Evolutionary conservation across 2,113 vertebrate genomes (phyloP).

Genomic region (Vidua macroura): DNA sequence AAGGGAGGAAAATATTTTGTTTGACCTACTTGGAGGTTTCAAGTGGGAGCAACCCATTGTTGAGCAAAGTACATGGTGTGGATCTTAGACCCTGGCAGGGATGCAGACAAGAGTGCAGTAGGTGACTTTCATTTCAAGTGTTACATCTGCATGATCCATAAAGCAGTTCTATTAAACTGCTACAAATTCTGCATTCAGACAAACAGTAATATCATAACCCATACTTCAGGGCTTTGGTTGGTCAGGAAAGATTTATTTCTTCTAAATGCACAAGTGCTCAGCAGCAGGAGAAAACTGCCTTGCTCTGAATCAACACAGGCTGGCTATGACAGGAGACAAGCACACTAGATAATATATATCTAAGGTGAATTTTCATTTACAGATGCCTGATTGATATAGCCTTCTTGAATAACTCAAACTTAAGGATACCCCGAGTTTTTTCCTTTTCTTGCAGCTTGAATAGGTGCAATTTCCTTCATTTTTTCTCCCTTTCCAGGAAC

Average conservation of each 20-base stretch:
- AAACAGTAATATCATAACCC: neutral
- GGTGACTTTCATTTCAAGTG: neutral
- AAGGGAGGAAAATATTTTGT: neutral
- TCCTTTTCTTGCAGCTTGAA: neutral
- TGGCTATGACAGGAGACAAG: neutral
- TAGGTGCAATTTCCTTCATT: neutral
- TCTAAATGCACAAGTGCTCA: neutral
- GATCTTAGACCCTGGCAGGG: neutral
- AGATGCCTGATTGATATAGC: neutral
- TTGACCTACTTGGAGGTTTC: neutral
- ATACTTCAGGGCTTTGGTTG: neutral
- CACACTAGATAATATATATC: neutral
- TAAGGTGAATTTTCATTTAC: slow-evolving; percentile 16
- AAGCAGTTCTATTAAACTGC: neutral
- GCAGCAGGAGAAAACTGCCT: neutral
- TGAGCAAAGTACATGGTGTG: rapidly evolving
- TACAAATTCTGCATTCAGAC: neutral
- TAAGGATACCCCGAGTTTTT: neutral
- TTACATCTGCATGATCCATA: neutral
- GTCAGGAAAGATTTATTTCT: slow-evolving; percentile 18
- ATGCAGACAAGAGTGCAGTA: neutral
- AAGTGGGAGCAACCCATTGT: neutral
- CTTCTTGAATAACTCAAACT: neutral
- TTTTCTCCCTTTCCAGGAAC: neutral
- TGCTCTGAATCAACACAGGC: neutral